phyloP scores from a whole-genome alignment of 2,888 invertebrate genomes.

The Scrobipalpa atriplicella region DNA sequence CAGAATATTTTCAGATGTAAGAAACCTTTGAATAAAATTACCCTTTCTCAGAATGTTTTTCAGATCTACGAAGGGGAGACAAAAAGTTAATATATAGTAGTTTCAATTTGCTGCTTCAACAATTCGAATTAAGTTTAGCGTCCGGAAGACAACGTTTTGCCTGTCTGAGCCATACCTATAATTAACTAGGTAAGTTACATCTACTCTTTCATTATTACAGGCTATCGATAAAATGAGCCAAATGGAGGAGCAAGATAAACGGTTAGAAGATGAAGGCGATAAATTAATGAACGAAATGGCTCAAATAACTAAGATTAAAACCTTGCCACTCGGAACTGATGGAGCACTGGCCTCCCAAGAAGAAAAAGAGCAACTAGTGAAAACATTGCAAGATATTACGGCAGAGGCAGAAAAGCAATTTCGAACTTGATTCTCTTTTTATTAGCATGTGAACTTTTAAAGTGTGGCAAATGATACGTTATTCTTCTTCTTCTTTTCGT shows the following conservation, averaged over 20 bases:
- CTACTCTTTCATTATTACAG: conserved; percentile 36
- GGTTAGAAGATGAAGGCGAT: conserved; percentile 43
- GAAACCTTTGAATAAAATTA: no score
- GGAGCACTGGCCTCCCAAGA: not conserved
- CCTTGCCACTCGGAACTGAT: not conserved
- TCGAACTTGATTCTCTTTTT: not conserved
- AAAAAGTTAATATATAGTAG: no score
- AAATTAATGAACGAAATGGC: conserved; percentile 41
- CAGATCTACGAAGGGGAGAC: no score
- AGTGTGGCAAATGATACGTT: no score
- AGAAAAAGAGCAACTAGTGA: not conserved
- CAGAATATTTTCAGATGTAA: no score
- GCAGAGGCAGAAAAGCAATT: not conserved
- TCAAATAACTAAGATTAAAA: conserved; percentile 17
- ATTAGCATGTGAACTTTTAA: no score
- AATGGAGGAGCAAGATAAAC: conserved; percentile 42
- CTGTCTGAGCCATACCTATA: no score
- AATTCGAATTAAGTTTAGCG: no score
- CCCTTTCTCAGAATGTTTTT: no score
- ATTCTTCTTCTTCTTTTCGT: no score
- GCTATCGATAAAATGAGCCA: conserved; percentile 34
- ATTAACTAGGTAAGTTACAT: not conserved
- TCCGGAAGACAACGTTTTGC: no score
- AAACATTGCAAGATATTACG: not conserved
- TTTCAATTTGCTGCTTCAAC: no score